Base-by-base conservation (phyloP, 23 tunicate genomes). In the Pegea sp. region DNA sequence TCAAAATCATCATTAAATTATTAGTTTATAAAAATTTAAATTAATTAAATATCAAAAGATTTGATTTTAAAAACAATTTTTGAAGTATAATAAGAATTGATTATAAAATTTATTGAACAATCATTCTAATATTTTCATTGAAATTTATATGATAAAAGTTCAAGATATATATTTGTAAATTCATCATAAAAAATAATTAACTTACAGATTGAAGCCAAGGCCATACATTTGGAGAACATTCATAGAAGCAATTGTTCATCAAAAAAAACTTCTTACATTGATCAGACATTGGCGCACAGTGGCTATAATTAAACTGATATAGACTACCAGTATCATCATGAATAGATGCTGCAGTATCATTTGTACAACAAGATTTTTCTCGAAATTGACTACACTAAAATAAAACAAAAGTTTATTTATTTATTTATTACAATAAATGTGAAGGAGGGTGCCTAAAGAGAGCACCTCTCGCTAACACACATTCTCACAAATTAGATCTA, bases 141-240 rank as follows among this genome's bases (percentile, higher is more conserved):
- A 38, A 16, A 38, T 38, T 16, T 11, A 38, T 8, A 38, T 38
- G 11, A 38, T 11, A 38, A 38, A 38, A 11, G 16, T 38, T 38
- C 46, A 11, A 38, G 16, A 50, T 8, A n/a, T 50, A 50, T 50
- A n/a, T 8, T 8, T 19, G 22, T 8, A 11, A 50, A 50, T 6
- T 38, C n/a, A 11, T 18, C 21, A 50, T n/a, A 50, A 18, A 50
- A 18, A 50, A 11, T 19, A 50, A 5, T 8, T 8, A 59, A 43
- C 33, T 51, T 54, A 71, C 78, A 56, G 44, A 3, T 42, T 34
- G 1, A 5, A 77, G 3, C 93, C 93, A 79, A 5, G 93, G 93
- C 5, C 79, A 74, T 44, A 71, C 31, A 33, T 79, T 79, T 0
- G 93, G 79, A 5, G 93, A 71, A 38, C 93, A 79, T 33, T 79